Base-by-base conservation (phyloP, 2,113 vertebrate species). In the Colossoma macropomum region DNA sequence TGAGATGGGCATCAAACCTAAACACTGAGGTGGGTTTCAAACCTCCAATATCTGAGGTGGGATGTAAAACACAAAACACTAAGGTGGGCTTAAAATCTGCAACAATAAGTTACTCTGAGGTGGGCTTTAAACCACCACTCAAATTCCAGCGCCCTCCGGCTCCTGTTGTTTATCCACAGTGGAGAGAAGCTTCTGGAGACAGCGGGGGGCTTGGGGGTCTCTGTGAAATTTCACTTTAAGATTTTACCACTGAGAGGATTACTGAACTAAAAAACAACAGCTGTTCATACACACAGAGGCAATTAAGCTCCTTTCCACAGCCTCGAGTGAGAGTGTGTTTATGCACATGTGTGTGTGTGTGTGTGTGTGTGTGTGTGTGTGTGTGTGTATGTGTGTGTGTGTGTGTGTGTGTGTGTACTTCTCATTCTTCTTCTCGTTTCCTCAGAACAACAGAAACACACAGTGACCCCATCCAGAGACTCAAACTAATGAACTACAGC, bases 261-360 rank as follows among this genome's bases (percentile, higher is more conserved):
- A 45, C 17, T n/a, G 23, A 45, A 71, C 34, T 23, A 19, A 70
- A 70, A 70, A 70, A 70, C 66, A 70, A 70, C 66, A 70, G 66
- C 66, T 70, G 66, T 70, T 41, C 34, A 70, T 25, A 45, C 66
- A 69, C 66, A 69, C 66, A 69, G 8, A 69, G 10, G 32, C 16
- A 38, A 69, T 38, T 34, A 38, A 11, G 34, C 66, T 41, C 5
- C 17, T 11, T 34, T 13, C 38, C 21, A 25, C 10, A 45, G 68
- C 68, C 38, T 23, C 0, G 11, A 45, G 68, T n/a, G 9, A 21
- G 21, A 12, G 27, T 34, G 65, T 68, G 30, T 34, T 0, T 34
- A 21, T 34, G 28, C 16, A 25, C 19, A 4, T 66, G 25, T 65
- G 9, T 30, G 62, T 30, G 25, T 30, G 11, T 28, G 27, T 65